Evolutionary conservation across 2,888 invertebrate genomes (phyloP), one percentile per base, ranked within the genome.

Genomic region (Pachydiplax longipennis): DNA sequence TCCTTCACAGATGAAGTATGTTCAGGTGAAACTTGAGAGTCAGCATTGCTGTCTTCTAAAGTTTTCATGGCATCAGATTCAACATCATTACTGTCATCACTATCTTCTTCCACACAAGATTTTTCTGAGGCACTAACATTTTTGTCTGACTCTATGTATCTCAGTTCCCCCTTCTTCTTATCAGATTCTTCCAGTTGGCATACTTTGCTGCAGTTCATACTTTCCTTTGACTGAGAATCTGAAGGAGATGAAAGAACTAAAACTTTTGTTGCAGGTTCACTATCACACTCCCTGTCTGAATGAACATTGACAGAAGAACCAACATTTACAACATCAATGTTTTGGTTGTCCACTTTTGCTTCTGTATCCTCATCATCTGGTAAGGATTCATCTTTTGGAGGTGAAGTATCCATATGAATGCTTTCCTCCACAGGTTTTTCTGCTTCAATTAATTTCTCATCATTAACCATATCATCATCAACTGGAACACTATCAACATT

Each of bases 241-340:
- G 13, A n/a, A 61, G 87, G 35, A 22, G 87, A 87, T 40, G 87
- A 40, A 3, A 87, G 58, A 37, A 87, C 87, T 87, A 87, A 61
- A 87, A 87, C 87, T 87, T 87, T 87, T 10, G 35, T 58, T 1
- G 37, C n/a, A 13, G 58, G 58, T 61, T n/a, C 87, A 87, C 61
- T 61, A 87, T 65, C 87, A 87, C 61, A 22, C 31, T 61, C 61
- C 12, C 22, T 61, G n/a, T 65, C 53, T n/a, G 10, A 37, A n/a
- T 35, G 37, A 58, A n/a, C 61, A 61, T 87, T 61, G 58, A 35
- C 61, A 65, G 87, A 65, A n/a, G 22, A 58, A 18, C 83, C 58
- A 22, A 58, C 15, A 65, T 87, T 37, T 37, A 87, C 15, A 22
- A 61, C 61, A 40, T 87, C 65, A n/a, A 87, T n/a, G 22, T 37